Base-by-base conservation (phyloP, 2,113 vertebrate species). In the Indicator maculatus region DNA sequence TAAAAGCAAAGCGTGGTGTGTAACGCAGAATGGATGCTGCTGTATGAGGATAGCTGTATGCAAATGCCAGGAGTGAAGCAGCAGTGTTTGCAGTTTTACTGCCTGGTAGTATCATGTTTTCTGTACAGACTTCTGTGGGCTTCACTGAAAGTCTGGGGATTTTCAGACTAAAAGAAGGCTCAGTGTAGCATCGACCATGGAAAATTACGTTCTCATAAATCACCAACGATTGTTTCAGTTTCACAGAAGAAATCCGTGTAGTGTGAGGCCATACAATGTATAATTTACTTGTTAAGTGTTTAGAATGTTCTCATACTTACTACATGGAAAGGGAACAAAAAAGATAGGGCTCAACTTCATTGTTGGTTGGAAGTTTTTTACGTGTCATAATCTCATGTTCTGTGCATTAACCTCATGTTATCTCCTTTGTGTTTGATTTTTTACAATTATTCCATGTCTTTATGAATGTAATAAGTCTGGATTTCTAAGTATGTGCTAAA, bases 401-500 rank as follows among this genome's bases (percentile, higher is more conserved):
- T 73, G 38, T 72, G 75, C 33, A 24, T 74, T 86, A 75, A 80
- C 86, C 53, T 91, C 23, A 53, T 86, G 23, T 65, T 88, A 30
- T 56, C 56, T 80, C 56, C 85, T 71, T 36, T 67, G 27, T 0
- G 2, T 81, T 83, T 63, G 33, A 39, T 17, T 38, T 88, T 65
- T 20, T 74, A 61, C 73, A 60, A 39, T 81, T 86, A 77, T 33
- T 86, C 58, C 19, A 11, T 78, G 31, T n/a, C 77, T 94, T 86
- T 95, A 81, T 90, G 82, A 75, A 86, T 75, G 61, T 74, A 81
- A 58, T 74, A 77, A 70, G 55, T 53, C 81, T 86, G 53, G 69
- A 78, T 92, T 92, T 93, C 39, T 53, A 74, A 83, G 58, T 91
- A 83, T 64, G 79, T 93, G 76, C 70, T 95, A 94, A 94, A 95